Base-by-base conservation (phyloP, 1,140 invertebrate genomes). In the Aphis craccivora region DNA sequence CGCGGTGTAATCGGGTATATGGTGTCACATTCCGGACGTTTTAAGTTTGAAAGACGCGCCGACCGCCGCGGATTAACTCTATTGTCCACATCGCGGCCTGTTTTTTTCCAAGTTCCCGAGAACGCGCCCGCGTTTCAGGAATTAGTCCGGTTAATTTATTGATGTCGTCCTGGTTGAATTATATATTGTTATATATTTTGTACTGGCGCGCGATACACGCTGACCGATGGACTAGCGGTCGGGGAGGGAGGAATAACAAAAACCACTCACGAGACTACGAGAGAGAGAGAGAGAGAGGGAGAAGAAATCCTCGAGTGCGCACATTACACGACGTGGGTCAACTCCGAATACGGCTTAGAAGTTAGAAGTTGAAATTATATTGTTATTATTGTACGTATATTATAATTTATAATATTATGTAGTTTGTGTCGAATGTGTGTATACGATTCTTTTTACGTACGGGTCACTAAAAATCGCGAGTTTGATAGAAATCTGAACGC, bases 61-160 rank as follows among this genome's bases (percentile, higher is more conserved):
- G 43, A 48, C 81, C 30, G 76, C 81, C 43, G 89, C 35, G 81
- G 91, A 93, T 93, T 93, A 93, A 92, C 91, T 86, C 91, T 86
- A 93, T 93, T 93, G 91, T 93, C 81, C 25, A 37, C 40, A 4
- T 20, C 60, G 60, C 60, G 60, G 18, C 55, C 37, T 60, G 89
- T 90, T 60, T 37, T 51, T 51, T 90, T 90, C 89, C 30, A 45
- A 20, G 43, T 89, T n/a, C 35, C 18, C 87, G 88, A 37, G 51
- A 76, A 76, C 35, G 88, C 88, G 86, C 83, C 37, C 67, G 89
- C 55, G 76, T 93, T 55, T 93, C 91, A 84, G 35, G 91, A 93
- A 93, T 93, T 93, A 93, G 91, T 86, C 91, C 81, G 91, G 91
- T 93, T 93, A 93, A 93, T 93, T 93, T 93, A 93, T 93, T 84